These are phyloP conservation scores for Coelopa pilipes DNA, from an alignment of 2,888 invertebrate species.

Conservation along the genomic window DNA sequence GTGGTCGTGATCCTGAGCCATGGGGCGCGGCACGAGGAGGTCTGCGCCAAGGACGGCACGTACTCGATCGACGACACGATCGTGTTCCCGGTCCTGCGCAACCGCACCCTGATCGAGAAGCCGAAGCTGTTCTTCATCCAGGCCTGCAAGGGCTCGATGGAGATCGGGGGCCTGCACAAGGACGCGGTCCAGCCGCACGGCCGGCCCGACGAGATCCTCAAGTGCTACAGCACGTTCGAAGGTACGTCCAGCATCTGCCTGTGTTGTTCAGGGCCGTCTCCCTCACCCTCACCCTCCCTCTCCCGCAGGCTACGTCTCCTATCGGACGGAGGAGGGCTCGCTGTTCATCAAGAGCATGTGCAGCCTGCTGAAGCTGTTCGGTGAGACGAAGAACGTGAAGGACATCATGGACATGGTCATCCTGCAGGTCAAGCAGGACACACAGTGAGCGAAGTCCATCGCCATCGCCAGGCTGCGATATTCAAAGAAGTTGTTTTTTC, in stretches of 20 bases:
- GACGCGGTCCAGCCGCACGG: conserved; percentile 57
- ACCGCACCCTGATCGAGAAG: conserved; percentile 57
- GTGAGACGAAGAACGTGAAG: conserved; percentile 54
- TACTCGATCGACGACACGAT: conserved; percentile 61
- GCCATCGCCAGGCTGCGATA: background rate
- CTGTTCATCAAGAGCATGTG: conserved; percentile 62
- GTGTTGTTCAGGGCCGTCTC: background rate
- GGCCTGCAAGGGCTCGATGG: conserved; percentile 62
- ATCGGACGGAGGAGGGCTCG: conserved; percentile 59
- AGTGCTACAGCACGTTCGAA: conserved; percentile 65
- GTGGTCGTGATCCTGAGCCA: conserved; percentile 62
- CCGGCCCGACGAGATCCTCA: conserved; percentile 60
- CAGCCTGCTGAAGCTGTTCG: conserved; percentile 52
- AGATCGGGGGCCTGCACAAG: conserved; percentile 53
- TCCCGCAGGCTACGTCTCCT: conserved; percentile 60
- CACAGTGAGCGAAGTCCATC: conserved; percentile 49
- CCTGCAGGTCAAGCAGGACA: conserved; percentile 48
- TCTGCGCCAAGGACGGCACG: conserved; percentile 59
- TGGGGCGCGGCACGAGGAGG: conserved; percentile 57
- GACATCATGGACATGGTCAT: conserved; percentile 60
- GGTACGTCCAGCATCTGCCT: no score
- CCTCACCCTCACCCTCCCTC: background rate
- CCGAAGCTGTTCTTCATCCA: conserved; percentile 65
- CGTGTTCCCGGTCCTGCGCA: conserved; percentile 60
- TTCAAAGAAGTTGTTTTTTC: background rate